These are phyloP conservation scores for Carterocephalus palaemon DNA, from an alignment of 2,888 invertebrate genomes.

Conservation along the genomic window DNA sequence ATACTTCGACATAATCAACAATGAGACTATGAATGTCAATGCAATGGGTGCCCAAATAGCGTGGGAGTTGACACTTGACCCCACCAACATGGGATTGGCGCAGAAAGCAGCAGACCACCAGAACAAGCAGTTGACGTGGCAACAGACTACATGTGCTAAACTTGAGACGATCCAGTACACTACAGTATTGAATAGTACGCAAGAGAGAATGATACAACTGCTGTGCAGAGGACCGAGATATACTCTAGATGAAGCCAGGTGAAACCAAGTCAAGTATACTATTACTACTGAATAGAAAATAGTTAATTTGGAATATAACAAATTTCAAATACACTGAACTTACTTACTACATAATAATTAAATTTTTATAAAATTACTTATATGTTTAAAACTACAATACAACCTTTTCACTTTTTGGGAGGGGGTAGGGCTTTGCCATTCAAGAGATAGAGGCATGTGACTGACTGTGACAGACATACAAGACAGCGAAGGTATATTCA, in stretches of 20 bases:
- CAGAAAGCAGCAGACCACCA: conserved; percentile 46
- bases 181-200: conserved; percentile 50
- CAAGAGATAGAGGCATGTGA: too few species aligned
- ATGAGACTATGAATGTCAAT: conserved; percentile 49
- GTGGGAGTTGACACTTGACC: conserved; percentile 59
- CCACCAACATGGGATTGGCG: conserved; percentile 44
- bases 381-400: too few species aligned
- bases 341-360: too few species aligned
- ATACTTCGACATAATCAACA: conserved; percentile 52
- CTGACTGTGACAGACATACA: too few species aligned
- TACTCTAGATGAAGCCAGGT: conserved; percentile 77
- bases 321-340: too few species aligned
- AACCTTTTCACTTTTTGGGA: too few species aligned
- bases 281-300: too few species aligned
- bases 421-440: too few species aligned
- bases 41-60: conserved; percentile 54
- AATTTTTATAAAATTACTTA: too few species aligned
- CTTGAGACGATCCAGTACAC: conserved; percentile 41
- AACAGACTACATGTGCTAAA: conserved; percentile 45
- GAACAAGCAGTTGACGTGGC: conserved; percentile 51
- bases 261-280: too few species aligned
- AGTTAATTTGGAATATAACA: too few species aligned
- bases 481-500: too few species aligned
- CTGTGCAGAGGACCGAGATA: conserved; percentile 82
- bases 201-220: conserved; percentile 76